phyloP scores from a whole-genome alignment of 1,140 invertebrate species.

The Panonychus citri region DNA sequence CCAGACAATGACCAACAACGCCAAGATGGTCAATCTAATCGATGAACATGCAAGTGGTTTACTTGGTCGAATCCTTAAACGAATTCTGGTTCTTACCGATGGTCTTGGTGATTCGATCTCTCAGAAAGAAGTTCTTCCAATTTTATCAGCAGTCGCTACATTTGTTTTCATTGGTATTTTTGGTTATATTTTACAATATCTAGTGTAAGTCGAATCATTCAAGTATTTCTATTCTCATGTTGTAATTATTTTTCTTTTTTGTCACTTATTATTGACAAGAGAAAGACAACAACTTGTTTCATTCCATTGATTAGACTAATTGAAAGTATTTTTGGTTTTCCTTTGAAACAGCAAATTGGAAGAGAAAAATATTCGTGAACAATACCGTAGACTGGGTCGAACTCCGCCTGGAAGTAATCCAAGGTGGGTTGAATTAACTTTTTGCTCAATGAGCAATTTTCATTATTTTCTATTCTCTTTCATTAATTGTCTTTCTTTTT shows the following conservation, averaged over 20 bases:
- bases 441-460: neutral
- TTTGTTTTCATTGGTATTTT: constrained; percentile 50
- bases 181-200: constrained; percentile 66
- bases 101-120: constrained; percentile 42
- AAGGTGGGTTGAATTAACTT: neutral
- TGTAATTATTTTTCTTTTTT: neutral
- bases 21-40: constrained; percentile 16
- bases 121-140: constrained; percentile 54
- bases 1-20: constrained; percentile 29
- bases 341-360: constrained; percentile 38
- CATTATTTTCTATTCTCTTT: neutral
- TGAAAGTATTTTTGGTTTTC: neutral
- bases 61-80: constrained; percentile 40
- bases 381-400: constrained; percentile 14
- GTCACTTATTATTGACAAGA: too few species aligned
- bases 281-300: neutral
- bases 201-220: constrained; percentile 37
- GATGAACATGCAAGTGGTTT: constrained; percentile 49
- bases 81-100: constrained; percentile 41
- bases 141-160: constrained; percentile 54
- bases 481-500: neutral
- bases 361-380: constrained; percentile 46
- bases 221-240: neutral
- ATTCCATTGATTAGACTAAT: neutral
- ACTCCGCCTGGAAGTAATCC: constrained; percentile 11